Conservation (phyloP, 2,113 vertebrate species). For the Cyanoderma ruficeps region DNA sequence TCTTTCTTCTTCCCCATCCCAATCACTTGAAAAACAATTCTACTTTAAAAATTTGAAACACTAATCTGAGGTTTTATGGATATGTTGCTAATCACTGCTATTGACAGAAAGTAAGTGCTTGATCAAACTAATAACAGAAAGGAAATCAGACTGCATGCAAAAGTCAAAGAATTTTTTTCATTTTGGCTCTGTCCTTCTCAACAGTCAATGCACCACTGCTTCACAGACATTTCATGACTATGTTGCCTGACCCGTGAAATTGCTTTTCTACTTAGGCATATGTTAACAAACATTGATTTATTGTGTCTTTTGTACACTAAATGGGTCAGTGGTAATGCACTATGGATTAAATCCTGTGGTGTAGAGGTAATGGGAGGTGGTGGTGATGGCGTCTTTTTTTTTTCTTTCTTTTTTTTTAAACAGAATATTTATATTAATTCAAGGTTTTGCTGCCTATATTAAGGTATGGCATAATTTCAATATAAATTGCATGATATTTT, state of each 20-base stretch:
- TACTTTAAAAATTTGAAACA: not conserved
- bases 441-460: not conserved
- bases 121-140: not conserved
- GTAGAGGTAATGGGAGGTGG: fast-evolving
- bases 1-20: not conserved
- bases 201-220: not conserved
- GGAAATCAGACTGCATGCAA: not conserved
- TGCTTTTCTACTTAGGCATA: constrained; percentile 20
- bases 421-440: not conserved
- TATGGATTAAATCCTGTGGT: not conserved
- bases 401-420: not conserved
- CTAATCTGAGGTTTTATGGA: not conserved
- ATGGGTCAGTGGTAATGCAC: not conserved
- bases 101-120: not conserved
- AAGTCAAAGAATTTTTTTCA: not conserved
- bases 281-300: constrained; percentile 49
- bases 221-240: not conserved
- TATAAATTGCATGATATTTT: not conserved
- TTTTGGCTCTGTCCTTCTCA: not conserved
- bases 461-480: not conserved
- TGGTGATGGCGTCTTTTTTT: not conserved
- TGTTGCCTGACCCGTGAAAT: constrained; percentile 18
- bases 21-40: not conserved
- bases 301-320: not conserved
- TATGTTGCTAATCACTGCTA: not conserved